Evolutionary conservation across 2,888 invertebrate genomes (phyloP).

Genomic region (Oegoconia quadripuncta): DNA sequence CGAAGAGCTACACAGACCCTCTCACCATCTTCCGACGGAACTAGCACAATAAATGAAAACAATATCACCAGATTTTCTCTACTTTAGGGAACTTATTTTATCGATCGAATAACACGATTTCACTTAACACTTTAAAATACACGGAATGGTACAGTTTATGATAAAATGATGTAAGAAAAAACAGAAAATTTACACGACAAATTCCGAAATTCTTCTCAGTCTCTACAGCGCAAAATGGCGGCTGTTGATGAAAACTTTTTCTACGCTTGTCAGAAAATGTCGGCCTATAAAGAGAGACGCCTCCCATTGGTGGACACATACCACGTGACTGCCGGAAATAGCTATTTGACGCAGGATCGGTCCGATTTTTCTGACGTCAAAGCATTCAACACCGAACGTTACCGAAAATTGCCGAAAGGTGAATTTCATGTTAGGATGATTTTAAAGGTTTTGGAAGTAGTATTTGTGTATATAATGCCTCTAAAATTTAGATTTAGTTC

Average conservation of each 20-base stretch:
- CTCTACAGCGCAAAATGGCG: slow-evolving; percentile 94
- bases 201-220: slow-evolving; percentile 87
- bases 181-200: slow-evolving; percentile 84
- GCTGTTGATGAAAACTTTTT: slow-evolving; percentile 97
- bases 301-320: slow-evolving; percentile 61
- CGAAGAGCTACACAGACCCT: slow-evolving; percentile 83
- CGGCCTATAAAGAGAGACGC: slow-evolving; percentile 70
- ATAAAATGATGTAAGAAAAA: slow-evolving; percentile 79
- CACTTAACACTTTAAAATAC: slow-evolving; percentile 80
- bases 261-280: slow-evolving; percentile 94
- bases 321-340: slow-evolving; percentile 77
- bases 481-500: neutral
- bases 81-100: slow-evolving; percentile 70
- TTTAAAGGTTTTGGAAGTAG: slow-evolving; percentile 10
- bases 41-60: slow-evolving; percentile 86
- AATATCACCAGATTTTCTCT: slow-evolving; percentile 80
- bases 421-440: slow-evolving; percentile 32
- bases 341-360: slow-evolving; percentile 67
- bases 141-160: slow-evolving; percentile 78
- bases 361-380: slow-evolving; percentile 71
- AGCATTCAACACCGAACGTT: slow-evolving; percentile 54
- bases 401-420: slow-evolving; percentile 51
- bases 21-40: slow-evolving; percentile 87
- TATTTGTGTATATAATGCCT: neutral
- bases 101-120: slow-evolving; percentile 68